Base-by-base conservation (phyloP, 23 tunicate genomes). In the Trididemnum clinides region DNA sequence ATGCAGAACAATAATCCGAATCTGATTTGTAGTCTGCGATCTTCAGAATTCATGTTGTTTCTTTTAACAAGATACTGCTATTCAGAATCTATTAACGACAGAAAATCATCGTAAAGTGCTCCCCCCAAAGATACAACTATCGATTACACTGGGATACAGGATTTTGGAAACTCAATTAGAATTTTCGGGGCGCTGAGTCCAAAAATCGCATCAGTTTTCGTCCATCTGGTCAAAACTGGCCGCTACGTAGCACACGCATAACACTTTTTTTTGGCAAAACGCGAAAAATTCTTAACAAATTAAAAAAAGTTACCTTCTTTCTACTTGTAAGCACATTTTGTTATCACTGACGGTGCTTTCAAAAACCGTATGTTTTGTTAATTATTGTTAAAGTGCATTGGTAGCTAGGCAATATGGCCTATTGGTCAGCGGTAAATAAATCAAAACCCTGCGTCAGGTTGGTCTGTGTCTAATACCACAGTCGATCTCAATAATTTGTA, bases 141-240 rank as follows among this genome's bases (percentile, higher is more conserved):
- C 10, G 54, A 70, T 33, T 27, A 70, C 77, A 70, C 77, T 31
- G 77, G 77, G 28, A 70, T 70, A 10, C 18, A 70, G 77, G 77
- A 70, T 70, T 70, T 70, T 70, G 28, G 77, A 37, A 7, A n/a
- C 28, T 37, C 30, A 6, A 12, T 63, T 63, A 19, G 23, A n/a
- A n/a, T 44, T 44, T 44, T 10, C 12, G 54, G 54, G 77, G 36
- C 77, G 77, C 37, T 70, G 77, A 70, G n/a, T 31, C 77, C 36
- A 70, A 70, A 70, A 31, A 70, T 70, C 77, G 77, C 77, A 28
- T 70, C 77, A 70, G 77, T 4, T 70, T 70, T 70, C 30, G 36
- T n/a, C 77, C 19, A 70, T 70, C 38, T 70, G 36, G 77, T 70
- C n/a, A 70, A 37, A 37, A 70, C 30, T 70, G 30, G 77, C 77